phyloP scores from a whole-genome alignment of 2,113 vertebrate genomes.

The Serilophus lunatus region DNA sequence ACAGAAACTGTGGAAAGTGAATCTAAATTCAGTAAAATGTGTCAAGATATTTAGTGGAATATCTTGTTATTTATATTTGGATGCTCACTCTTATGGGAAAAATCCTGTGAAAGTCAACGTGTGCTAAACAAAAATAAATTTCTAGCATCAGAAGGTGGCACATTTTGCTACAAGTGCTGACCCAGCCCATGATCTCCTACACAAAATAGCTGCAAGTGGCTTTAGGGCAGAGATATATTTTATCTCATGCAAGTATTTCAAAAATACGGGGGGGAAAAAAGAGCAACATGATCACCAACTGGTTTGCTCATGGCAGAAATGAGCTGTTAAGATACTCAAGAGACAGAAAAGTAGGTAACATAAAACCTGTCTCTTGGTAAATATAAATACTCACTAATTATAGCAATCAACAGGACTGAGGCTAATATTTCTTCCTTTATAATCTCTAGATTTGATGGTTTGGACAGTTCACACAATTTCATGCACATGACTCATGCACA shows the following conservation, averaged over 20 bases:
- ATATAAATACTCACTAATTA: not conserved
- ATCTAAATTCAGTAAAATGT: constrained; percentile 34
- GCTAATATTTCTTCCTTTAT: not conserved
- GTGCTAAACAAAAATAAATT: constrained; percentile 2
- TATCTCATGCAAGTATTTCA: not conserved
- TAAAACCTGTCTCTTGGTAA: not conserved
- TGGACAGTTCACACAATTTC: not conserved
- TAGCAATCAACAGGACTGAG: not conserved
- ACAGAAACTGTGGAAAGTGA: constrained; percentile 6
- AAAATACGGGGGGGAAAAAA: not conserved
- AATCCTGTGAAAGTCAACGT: not conserved
- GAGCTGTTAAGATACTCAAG: not conserved
- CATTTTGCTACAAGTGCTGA: not conserved
- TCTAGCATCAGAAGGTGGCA: not conserved
- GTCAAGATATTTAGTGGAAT: constrained; percentile 36
- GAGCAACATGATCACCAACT: not conserved
- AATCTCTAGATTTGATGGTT: not conserved
- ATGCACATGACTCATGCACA: not conserved
- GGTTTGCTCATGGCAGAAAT: not conserved
- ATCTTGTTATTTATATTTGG: constrained; percentile 47
- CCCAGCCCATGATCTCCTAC: not conserved
- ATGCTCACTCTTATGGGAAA: not conserved
- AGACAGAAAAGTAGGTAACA: not conserved
- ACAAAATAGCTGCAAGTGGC: not conserved
- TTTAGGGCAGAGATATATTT: not conserved